Evolutionary conservation across 2,113 vertebrate species (phyloP).

Genomic region (Stegostoma tigrinum): DNA sequence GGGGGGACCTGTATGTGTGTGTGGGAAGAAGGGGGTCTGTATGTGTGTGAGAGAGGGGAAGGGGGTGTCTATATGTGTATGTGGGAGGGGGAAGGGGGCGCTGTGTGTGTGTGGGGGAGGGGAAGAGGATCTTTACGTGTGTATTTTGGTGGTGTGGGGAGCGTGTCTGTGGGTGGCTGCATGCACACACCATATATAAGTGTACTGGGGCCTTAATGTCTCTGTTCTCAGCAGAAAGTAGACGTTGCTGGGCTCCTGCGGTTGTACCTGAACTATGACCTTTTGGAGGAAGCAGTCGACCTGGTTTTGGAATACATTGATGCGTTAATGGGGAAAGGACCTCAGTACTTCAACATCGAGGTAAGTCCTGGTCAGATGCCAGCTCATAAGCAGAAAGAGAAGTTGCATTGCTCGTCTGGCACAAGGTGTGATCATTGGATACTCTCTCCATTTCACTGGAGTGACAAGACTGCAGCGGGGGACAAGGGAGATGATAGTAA

Average conservation of each 20-base stretch:
- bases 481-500: too few relatives aligned
- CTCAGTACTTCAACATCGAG: conserved; percentile 87
- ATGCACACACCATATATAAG: too few relatives aligned
- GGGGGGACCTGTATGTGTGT: not conserved
- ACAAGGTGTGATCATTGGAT: not conserved
- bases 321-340: conserved; percentile 79
- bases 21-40: not conserved
- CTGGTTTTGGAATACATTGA: conserved; percentile 84
- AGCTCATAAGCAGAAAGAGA: not conserved
- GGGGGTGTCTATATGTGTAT: not conserved
- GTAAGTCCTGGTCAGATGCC: conserved; percentile 46
- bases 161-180: too few relatives aligned
- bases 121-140: not conserved
- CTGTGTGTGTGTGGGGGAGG: not conserved
- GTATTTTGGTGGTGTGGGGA: not conserved
- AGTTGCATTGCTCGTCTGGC: not conserved
- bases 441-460: not conserved
- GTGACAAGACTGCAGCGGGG: not conserved
- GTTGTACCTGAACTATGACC: conserved; percentile 84
- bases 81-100: too few relatives aligned
- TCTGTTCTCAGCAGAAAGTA: conserved; percentile 56
- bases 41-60: not conserved
- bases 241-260: conserved; percentile 79
- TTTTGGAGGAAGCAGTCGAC: conserved; percentile 76
- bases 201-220: not conserved